Conservation (phyloP, 2,797 vertebrate species). For the Antrozous pallidus region DNA sequence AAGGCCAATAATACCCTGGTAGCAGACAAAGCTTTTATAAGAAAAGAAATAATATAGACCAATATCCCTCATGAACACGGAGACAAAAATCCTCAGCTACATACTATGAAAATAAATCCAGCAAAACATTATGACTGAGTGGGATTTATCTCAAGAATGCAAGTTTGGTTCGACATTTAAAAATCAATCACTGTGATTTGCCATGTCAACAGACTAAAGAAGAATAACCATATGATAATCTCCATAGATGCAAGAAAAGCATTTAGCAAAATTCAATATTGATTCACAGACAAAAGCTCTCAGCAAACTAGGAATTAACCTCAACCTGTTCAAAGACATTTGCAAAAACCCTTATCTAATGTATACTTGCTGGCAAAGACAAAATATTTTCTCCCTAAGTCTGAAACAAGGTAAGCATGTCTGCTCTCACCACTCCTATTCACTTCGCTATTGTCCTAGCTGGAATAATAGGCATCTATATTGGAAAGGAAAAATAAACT, state of each 20-base stretch:
- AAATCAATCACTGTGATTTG: conserved; percentile 23
- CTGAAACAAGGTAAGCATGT: background rate
- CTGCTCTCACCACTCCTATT: background rate
- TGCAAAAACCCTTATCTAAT: background rate
- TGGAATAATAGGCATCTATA: background rate
- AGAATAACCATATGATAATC: background rate
- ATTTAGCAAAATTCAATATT: conserved; percentile 5
- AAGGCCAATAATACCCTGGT: background rate
- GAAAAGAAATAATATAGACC: background rate
- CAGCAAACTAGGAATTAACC: background rate
- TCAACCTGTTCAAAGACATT: background rate
- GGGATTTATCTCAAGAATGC: background rate
- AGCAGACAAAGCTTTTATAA: background rate
- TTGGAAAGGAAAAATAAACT: background rate
- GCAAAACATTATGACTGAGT: background rate
- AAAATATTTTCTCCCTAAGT: background rate
- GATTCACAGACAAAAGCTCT: background rate
- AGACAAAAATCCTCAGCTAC: background rate
- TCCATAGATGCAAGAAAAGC: conserved; percentile 13
- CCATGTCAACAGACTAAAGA: background rate
- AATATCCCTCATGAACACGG: background rate
- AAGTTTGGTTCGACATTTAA: background rate
- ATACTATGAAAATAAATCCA: background rate
- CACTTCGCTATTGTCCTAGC: background rate
- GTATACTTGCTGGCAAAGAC: background rate